Evolutionary conservation across 2,113 vertebrate species (phyloP).

Genomic region (Syngnathus floridae): DNA sequence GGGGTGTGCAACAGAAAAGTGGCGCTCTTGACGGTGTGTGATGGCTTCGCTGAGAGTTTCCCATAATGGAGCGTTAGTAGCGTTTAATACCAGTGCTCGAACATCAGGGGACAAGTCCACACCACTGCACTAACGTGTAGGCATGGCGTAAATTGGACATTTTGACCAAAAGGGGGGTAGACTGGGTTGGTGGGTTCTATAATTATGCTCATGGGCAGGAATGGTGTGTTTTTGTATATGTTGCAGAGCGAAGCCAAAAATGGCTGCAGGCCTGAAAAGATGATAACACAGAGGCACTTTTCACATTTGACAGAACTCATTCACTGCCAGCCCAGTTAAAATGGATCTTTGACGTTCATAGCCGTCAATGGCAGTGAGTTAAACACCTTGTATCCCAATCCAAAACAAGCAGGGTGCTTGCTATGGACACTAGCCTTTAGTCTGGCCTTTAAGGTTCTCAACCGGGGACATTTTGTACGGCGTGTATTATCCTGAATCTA

Average conservation of each 20-base stretch:
- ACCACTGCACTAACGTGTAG: conserved; percentile 28
- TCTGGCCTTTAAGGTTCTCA: too few species aligned
- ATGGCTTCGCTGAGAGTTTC: conserved; percentile 22
- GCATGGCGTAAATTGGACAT: conserved; percentile 49
- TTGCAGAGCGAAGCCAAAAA: conserved; percentile 14
- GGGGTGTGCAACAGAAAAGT: conserved; percentile 26
- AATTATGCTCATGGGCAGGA: conserved; percentile 32
- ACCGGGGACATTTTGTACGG: too few species aligned
- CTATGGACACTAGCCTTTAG: too few species aligned
- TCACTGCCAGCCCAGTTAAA: too few species aligned
- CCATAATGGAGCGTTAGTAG: conserved; percentile 31
- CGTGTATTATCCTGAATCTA: too few species aligned
- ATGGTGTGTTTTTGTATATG: conserved; percentile 10
- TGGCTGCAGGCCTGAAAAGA: conserved; percentile 13
- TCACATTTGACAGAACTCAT: too few species aligned
- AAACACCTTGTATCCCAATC: too few species aligned
- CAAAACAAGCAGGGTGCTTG: too few species aligned
- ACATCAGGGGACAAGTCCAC: conserved; percentile 24
- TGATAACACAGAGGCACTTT: too few species aligned
- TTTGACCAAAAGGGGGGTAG: conserved; percentile 29
- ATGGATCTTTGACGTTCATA: too few species aligned
- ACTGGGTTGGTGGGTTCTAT: background rate
- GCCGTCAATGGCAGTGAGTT: too few species aligned
- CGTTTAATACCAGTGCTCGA: conserved; percentile 10
- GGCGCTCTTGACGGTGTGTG: conserved; percentile 4